These are phyloP conservation scores for Leptinotarsa undecemlineata DNA, from an alignment of 1,140 invertebrate species.

Conservation along the genomic window DNA sequence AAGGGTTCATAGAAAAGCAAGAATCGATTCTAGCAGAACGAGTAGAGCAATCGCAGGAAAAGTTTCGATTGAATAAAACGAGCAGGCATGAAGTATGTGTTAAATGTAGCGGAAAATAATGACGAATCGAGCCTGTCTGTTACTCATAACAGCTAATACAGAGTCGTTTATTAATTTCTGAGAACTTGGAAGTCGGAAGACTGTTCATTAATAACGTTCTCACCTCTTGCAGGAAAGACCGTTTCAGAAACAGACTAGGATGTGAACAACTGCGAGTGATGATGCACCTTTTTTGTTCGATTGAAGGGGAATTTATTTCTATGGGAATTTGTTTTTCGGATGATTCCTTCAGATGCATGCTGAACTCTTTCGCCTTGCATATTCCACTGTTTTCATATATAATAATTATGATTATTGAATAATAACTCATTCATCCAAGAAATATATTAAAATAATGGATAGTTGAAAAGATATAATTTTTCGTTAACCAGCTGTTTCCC, in stretches of 20 bases:
- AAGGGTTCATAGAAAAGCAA: constrained; percentile 19
- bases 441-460: too few relatives aligned
- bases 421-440: too few relatives aligned
- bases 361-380: too few relatives aligned
- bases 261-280: constrained; percentile 53
- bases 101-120: constrained; percentile 58
- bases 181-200: constrained; percentile 46
- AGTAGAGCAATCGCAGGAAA: constrained; percentile 34
- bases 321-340: too few relatives aligned
- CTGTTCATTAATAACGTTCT: constrained; percentile 55
- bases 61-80: constrained; percentile 51
- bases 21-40: constrained; percentile 21
- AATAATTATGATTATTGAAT: too few relatives aligned
- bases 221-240: constrained; percentile 45
- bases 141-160: constrained; percentile 57
- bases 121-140: constrained; percentile 57
- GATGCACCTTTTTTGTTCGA: constrained; percentile 39
- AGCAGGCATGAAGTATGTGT: constrained; percentile 55
- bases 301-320: too few relatives aligned
- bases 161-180: constrained; percentile 56
- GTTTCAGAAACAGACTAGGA: constrained; percentile 54
- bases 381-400: too few relatives aligned
- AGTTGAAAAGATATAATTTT: too few relatives aligned
- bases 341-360: too few relatives aligned
- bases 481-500: too few relatives aligned